A percentile compares a stretch with the other conserved stretches of the same genome.
phyloP scores from a whole-genome alignment of 1,140 invertebrate genomes.

The Hestina assimilis region DNA sequence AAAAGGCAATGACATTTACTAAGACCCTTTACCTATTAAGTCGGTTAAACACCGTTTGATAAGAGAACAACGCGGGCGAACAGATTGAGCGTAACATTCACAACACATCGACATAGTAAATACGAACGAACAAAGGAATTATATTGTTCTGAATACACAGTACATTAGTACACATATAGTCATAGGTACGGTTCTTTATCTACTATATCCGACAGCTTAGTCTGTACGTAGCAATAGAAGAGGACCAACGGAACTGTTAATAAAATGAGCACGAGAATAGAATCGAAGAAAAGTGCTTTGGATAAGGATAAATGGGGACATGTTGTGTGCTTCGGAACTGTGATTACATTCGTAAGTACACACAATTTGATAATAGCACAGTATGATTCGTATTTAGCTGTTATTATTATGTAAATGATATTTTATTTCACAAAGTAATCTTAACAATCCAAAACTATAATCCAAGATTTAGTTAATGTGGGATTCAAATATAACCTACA shows the following conservation, averaged over 20 bases:
- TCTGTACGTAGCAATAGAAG: conserved; percentile 4
- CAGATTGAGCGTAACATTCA: background rate
- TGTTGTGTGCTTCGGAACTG: conserved; percentile 79
- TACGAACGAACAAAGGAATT: conserved; percentile 10
- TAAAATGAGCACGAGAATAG: conserved; percentile 17
- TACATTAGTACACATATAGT: background rate
- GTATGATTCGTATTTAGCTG: too few relatives aligned
- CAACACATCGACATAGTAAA: background rate
- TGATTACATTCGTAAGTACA: conserved; percentile 81
- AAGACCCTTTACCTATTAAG: background rate
- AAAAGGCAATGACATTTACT: too few relatives aligned
- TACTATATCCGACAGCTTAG: conserved; percentile 15
- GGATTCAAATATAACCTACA: too few relatives aligned
- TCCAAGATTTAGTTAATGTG: too few relatives aligned
- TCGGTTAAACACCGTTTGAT: background rate
- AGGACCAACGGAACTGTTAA: conserved; percentile 1
- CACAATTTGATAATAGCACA: too few relatives aligned
- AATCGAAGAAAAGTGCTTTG: background rate
- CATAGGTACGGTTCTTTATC: conserved; percentile 9
- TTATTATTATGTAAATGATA: too few relatives aligned
- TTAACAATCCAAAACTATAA: too few relatives aligned
- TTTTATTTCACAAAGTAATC: too few relatives aligned
- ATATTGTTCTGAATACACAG: conserved; percentile 5
- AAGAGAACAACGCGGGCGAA: background rate
- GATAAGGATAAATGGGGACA: conserved; percentile 80